phyloP scores from a whole-genome alignment of 2,113 vertebrate genomes.

The Cyanoliseus patagonus region DNA sequence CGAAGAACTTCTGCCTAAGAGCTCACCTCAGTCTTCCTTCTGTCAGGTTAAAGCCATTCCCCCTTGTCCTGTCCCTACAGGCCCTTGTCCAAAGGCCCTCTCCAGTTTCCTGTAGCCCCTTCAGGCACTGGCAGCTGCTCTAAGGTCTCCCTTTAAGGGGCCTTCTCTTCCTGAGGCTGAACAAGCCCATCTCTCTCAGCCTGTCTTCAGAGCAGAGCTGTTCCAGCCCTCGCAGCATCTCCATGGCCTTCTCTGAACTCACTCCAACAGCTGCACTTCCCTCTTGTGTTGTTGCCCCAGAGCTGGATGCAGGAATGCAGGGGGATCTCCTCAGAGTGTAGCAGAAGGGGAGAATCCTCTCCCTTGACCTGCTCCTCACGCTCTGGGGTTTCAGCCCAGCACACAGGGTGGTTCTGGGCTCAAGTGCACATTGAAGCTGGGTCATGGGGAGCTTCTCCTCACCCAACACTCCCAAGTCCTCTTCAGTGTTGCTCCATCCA shows the following conservation, averaged over 20 bases:
- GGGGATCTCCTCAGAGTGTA: neutral
- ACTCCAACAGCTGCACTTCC: neutral
- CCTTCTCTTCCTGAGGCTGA: no score
- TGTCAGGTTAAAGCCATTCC: no score
- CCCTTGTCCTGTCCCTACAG: no score
- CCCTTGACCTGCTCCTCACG: neutral
- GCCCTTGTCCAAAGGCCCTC: no score
- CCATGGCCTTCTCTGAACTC: neutral
- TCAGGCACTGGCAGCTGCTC: no score
- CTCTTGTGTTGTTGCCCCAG: neutral
- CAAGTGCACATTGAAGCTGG: neutral
- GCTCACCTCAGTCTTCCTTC: no score
- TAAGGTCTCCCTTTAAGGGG: no score
- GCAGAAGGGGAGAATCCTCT: neutral
- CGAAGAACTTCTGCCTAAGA: no score
- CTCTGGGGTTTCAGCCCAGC: neutral
- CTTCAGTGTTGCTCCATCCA: neutral
- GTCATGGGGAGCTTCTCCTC: neutral
- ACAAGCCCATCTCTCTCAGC: no score
- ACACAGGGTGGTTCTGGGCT: neutral
- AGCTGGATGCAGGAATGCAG: neutral
- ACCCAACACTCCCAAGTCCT: neutral
- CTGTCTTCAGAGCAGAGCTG: neutral
- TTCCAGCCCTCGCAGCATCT: neutral
- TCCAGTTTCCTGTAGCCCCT: no score